A percentile compares a stretch with the other conserved stretches of the same genome.
Evolutionary conservation across 2,113 vertebrate genomes (phyloP).

Genomic region (Phycodurus eques): DNA sequence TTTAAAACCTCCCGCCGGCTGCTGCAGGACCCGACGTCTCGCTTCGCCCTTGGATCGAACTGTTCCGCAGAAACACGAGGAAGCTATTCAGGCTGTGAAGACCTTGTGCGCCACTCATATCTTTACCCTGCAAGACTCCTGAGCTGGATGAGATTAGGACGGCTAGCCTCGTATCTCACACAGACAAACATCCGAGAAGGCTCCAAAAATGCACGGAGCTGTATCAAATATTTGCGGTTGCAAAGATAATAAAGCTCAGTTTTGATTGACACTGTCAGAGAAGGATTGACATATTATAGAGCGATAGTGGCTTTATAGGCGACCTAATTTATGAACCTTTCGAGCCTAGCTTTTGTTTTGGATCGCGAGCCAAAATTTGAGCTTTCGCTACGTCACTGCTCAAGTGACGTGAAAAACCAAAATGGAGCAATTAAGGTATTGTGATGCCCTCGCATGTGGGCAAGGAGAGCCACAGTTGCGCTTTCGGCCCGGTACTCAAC

Average conservation of each 20-base stretch:
- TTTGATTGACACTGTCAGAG: background rate
- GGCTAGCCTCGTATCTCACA: constrained; percentile 3
- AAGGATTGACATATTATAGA: background rate
- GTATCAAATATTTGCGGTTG: background rate
- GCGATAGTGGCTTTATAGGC: too few species aligned
- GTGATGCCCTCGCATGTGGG: too few species aligned
- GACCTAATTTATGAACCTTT: too few species aligned
- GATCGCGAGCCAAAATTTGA: too few species aligned
- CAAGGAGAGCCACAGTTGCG: too few species aligned
- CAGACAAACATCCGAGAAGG: constrained; percentile 17
- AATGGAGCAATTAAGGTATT: too few species aligned
- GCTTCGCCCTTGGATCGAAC: constrained; percentile 29
- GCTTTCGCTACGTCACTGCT: too few species aligned
- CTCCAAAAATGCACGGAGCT: background rate
- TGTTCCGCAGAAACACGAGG: constrained; percentile 38
- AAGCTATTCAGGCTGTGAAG: constrained; percentile 13
- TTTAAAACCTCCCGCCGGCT: constrained; percentile 47
- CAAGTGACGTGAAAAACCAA: too few species aligned
- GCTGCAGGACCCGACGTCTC: constrained; percentile 36
- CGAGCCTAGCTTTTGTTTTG: too few species aligned
- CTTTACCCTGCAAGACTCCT: constrained; percentile 36
- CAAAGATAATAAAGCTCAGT: background rate
- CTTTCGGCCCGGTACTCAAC: too few species aligned
- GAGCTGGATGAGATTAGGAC: constrained; percentile 34
- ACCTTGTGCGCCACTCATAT: constrained; percentile 29